Base-by-base conservation (phyloP, 2,888 invertebrate species). In the Zhuqinia jingwanae region DNA sequence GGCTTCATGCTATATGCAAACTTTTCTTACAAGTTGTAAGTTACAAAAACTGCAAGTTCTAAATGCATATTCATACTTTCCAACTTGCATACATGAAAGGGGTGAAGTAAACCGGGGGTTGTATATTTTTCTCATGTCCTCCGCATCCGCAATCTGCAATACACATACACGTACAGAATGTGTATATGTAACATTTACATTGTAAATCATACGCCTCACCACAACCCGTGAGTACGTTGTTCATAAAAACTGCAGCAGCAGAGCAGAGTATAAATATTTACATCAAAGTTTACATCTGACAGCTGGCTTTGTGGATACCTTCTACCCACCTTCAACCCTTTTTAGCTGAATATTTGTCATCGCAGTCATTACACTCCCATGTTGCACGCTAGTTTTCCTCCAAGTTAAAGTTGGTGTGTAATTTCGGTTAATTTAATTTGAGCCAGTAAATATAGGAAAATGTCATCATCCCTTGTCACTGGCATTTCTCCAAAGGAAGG, bases 401-500 rank as follows among this genome's bases (percentile, higher is more conserved):
- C 6, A 15, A 15, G 15, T 53, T 53, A 17, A 36, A 6, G 36
- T 36, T 8, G 36, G n/a, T n/a, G n/a, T n/a, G 53, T 13, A 53
- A 17, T 8, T 17, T 53, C 3, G 20, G 13, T 53, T 53, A 36
- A 36, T 36, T 36, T 36, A 5, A 3, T 53, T 53, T 53, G 36
- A 36, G 8, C 2, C 58, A 58, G n/a, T 53, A n/a, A 53, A 1
- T 53, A 2, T 17, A 58, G 11, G 5, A 42, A 42, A 70, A 89
- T 89, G 89, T 58, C 91, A n/a, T 91, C 92, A 2, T 97, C 97
- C 11, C 95, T 97, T 81, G 98, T 99, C 20, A 98, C 98, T 60
- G 99, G 99, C 27, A 95, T 99, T 88, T 99, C 99, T 2, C 99
- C 99, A 0, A 99, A 98, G 92, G 99, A 99, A 93, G 99, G 99